Percentiles rank a stretch among this genome's conserved stretches.
Conservation (phyloP, 2,888 invertebrate species). For the Bombylius discolor region DNA sequence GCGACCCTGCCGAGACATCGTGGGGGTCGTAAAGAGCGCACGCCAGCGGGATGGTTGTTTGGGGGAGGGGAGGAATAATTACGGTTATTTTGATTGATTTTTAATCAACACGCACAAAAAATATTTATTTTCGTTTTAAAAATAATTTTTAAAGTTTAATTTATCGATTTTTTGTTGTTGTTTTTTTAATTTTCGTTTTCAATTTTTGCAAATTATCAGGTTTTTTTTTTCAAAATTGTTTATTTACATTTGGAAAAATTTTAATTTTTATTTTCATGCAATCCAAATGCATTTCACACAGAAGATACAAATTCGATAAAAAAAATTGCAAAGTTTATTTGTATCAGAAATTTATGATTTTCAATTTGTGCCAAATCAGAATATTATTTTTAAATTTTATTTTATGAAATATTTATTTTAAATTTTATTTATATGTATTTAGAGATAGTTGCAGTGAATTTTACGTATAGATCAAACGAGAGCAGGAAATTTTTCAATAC, state of each 20-base stretch:
- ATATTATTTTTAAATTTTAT: neutral
- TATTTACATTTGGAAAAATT: neutral
- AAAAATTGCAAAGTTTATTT: neutral
- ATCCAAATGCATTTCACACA: conserved; percentile 10
- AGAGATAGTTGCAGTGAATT: neutral
- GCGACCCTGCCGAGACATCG: conserved; percentile 41
- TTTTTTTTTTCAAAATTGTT: neutral
- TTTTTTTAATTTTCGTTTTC: neutral
- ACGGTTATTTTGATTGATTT: conserved; percentile 37
- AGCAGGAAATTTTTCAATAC: too few species aligned
- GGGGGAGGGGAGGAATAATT: conserved; percentile 39
- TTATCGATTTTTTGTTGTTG: neutral
- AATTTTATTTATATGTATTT: neutral
- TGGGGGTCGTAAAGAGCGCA: conserved; percentile 41
- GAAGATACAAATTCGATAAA: neutral
- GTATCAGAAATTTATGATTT: neutral
- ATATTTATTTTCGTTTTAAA: conserved; percentile 1
- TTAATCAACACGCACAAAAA: conserved; percentile 18
- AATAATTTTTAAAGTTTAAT: neutral
- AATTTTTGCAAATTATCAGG: neutral
- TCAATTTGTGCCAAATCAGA: neutral
- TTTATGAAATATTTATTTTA: too few species aligned
- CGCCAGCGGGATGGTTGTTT: conserved; percentile 41
- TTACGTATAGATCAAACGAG: too few species aligned
- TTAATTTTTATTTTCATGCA: neutral